phyloP scores from a whole-genome alignment of 2,888 invertebrate species.

The Chirona hameri region DNA sequence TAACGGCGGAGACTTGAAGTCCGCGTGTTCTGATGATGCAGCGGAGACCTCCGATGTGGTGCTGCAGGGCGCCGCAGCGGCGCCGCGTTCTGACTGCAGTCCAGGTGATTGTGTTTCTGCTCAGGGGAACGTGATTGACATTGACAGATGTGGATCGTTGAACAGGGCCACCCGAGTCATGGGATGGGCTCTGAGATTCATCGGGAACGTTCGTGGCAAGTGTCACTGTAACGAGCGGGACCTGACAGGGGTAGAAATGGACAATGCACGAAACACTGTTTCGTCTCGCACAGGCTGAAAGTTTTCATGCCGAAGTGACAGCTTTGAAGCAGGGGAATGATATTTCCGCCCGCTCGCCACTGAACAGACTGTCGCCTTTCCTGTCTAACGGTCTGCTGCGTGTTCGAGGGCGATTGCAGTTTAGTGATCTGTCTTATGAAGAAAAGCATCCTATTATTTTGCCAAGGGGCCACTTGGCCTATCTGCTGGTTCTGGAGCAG shows the following conservation, averaged over 20 bases:
- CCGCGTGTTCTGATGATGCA: too few species aligned
- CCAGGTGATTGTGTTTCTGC: too few species aligned
- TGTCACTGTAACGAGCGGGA: not conserved
- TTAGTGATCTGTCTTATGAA: not conserved
- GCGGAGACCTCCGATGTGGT: too few species aligned
- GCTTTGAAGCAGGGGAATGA: not conserved
- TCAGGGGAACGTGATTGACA: too few species aligned
- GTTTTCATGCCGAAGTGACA: not conserved
- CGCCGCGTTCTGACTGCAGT: too few species aligned
- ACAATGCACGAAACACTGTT: not conserved
- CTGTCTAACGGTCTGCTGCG: not conserved
- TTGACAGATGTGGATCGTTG: not conserved
- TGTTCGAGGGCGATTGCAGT: not conserved
- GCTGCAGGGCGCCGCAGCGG: too few species aligned
- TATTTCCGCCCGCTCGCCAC: not conserved
- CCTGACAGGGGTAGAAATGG: not conserved
- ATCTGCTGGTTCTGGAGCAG: not conserved
- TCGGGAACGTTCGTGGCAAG: not conserved
- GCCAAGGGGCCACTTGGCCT: not conserved
- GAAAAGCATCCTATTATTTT: not conserved
- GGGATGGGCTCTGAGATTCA: not conserved
- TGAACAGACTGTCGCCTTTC: not conserved
- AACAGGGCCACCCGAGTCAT: not conserved
- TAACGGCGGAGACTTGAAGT: too few species aligned
- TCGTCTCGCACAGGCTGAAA: not conserved